Percentiles rank a stretch among this genome's conserved stretches.
phyloP scores from a whole-genome alignment of 1,140 invertebrate genomes.

The Listronotus oregonensis region DNA sequence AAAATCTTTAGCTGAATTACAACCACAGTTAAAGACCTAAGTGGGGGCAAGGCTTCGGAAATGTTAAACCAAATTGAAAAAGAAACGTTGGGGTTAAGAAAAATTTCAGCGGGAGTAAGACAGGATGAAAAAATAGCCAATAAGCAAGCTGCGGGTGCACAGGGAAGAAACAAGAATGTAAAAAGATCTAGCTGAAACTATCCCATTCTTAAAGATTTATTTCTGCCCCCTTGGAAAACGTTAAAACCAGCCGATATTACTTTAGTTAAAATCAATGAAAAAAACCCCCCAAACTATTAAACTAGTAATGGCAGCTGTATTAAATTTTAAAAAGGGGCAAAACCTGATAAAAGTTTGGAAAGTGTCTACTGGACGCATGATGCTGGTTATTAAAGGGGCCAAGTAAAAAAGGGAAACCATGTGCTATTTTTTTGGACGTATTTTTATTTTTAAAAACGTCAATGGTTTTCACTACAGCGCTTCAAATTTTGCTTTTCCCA shows the following conservation, averaged over 20 bases:
- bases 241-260: slow-evolving; percentile 94
- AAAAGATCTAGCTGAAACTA: slow-evolving; percentile 86
- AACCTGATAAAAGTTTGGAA: slow-evolving; percentile 83
- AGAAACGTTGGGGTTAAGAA: slow-evolving; percentile 85
- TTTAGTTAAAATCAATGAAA: slow-evolving; percentile 96
- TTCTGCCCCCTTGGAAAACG: slow-evolving; percentile 86
- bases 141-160: slow-evolving; percentile 82
- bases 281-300: slow-evolving; percentile 93
- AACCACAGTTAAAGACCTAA: slow-evolving; percentile 80
- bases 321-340: slow-evolving; percentile 79
- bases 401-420: slow-evolving; percentile 68
- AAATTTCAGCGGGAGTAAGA: slow-evolving; percentile 81
- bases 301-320: slow-evolving; percentile 93
- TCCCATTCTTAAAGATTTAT: slow-evolving; percentile 86
- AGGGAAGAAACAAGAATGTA: slow-evolving; percentile 87
- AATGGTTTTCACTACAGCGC: too few relatives aligned
- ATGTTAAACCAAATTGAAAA: slow-evolving; percentile 87
- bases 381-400: slow-evolving; percentile 90
- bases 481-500: too few relatives aligned
- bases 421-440: too few relatives aligned
- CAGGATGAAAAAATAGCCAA: slow-evolving; percentile 91
- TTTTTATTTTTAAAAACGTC: too few relatives aligned
- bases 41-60: slow-evolving; percentile 76
- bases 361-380: slow-evolving; percentile 75
- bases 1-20: slow-evolving; percentile 82